Conservation (phyloP, 2,888 invertebrate genomes). For the Agapostemon virescens region DNA sequence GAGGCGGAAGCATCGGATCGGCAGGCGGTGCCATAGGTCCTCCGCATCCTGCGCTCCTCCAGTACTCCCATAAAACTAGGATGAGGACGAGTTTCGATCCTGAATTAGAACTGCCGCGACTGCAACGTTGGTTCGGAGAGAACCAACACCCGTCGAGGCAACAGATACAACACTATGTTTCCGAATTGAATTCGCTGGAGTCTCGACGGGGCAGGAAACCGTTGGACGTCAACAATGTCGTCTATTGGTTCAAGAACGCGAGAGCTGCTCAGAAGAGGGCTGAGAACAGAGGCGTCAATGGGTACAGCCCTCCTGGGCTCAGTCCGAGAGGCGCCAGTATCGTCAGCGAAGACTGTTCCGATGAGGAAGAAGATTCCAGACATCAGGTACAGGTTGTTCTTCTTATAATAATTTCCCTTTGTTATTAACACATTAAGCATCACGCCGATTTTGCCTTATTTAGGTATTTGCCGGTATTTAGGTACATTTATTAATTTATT, state of each 20-base stretch:
- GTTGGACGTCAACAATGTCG: constrained; percentile 96
- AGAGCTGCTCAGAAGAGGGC: constrained; percentile 97
- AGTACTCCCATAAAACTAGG: constrained; percentile 89
- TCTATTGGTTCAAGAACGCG: constrained; percentile 99
- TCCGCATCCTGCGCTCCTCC: constrained; percentile 86
- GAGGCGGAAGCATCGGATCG: constrained; percentile 80
- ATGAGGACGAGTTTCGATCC: constrained; percentile 99
- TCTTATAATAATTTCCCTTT: background rate
- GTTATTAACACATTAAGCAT: no score
- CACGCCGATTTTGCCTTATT: no score
- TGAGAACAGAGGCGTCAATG: constrained; percentile 83
- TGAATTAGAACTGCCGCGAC: constrained; percentile 95
- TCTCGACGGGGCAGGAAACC: constrained; percentile 96
- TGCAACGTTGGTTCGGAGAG: constrained; percentile 98
- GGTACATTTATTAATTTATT: no score
- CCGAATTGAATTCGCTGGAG: constrained; percentile 94
- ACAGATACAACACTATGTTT: constrained; percentile 97
- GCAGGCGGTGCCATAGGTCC: constrained; percentile 82
- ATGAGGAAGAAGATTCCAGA: constrained; percentile 82
- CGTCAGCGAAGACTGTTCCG: constrained; percentile 79
- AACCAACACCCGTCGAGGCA: constrained; percentile 98
- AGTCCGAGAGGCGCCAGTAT: constrained; percentile 80
- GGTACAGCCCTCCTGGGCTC: constrained; percentile 79
- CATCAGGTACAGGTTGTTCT: constrained; percentile 74
- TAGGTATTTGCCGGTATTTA: no score